Evolutionary conservation across 2,888 invertebrate species (phyloP), one percentile per base, ranked within the genome.

Genomic region (Athetis lepigone): DNA sequence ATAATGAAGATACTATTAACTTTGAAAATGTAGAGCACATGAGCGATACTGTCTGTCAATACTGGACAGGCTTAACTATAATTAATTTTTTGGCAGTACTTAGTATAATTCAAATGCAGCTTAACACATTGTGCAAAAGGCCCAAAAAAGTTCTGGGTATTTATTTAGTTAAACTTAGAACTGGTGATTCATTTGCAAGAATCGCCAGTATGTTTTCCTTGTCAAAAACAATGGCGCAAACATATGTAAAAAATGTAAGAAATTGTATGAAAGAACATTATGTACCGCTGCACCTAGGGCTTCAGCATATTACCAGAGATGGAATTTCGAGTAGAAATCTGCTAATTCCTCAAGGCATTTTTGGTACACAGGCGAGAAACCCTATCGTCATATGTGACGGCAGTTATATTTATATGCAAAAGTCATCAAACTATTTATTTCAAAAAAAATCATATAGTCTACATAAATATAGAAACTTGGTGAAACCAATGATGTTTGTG

Each of bases 401-500:
- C 18, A 56, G 37, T 1, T 56, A 55, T 2, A 43, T 54, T 1
- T 55, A 45, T 18, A 4, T 43, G 13, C 33, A 57, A n/a, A 57
- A 57, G 39, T 49, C 57, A 0, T 29, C 49, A 16, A 40, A 57
- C 2, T 49, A 49, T 18, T 6, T 57, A 6, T 57, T 40, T 0
- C 13, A 57, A 57, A 57, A 57, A 33, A 57, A 49, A 36, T 13
- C 39, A 8, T 47, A 56, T n/a, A 56, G 55, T 36, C 37, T 56
- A 37, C 55, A 46, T 16, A 36, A 56, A 13, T 37, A 16, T 23
- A 25, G 37, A n/a, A 36, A 55, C 23, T 33, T 45, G 9, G 9
- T 45, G 0, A 55, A 45, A 45, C 55, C 45, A 36, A 25, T 55
- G 33, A 8, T 55, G 7, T 4, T 55, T 45, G 36, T 36, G 9